Base-by-base conservation (phyloP, 2,888 invertebrate genomes). In the Shargacucullia verbasci region DNA sequence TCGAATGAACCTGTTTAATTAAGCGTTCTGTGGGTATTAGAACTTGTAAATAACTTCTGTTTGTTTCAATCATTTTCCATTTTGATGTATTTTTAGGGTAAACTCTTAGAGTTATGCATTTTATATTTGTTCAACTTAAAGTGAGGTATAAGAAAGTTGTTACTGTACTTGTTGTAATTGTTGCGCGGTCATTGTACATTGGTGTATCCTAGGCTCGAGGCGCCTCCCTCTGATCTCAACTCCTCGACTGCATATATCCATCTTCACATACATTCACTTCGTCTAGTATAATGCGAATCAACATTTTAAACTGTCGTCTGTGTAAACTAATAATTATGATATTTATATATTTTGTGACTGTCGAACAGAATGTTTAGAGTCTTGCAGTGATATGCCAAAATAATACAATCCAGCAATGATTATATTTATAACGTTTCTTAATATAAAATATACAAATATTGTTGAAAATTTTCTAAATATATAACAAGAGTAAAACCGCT, bases 391-490 rank as follows among this genome's bases (percentile, higher is more conserved):
- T 91, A 92, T 92, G 92, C 93, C 93, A 94, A 92, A 35, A 92
- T 85, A 87, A 85, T 87, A 88, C 85, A 90, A 89, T 89, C 87
- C 91, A 91, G 88, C 91, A 87, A 91, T 90, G 85, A 89, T 89
- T 89, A 89, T 88, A 86, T 88, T 87, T 89, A 84, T 84, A 87
- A 89, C 76, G 88, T 92, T 92, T 93, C 93, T 88, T 91, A 92
- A 87, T 89, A 88, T 88, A 86, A 89, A 88, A 84, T 92, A 91
- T 92, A 93, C 91, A 92, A 91, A 89, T 88, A 92, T 92, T 93
- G 94, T 94, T 93, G 91, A 92, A 90, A 76, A 83, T 92, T 93
- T 94, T 92, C 92, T 92, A 92, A 92, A 92, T 92, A 92, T 92
- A 89, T 93, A 91, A 89, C 85, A 82, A 86, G 81, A 89, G 81